These are phyloP conservation scores for Limosa lapponica DNA, from an alignment of 2,797 vertebrate species.

Conservation along the genomic window DNA sequence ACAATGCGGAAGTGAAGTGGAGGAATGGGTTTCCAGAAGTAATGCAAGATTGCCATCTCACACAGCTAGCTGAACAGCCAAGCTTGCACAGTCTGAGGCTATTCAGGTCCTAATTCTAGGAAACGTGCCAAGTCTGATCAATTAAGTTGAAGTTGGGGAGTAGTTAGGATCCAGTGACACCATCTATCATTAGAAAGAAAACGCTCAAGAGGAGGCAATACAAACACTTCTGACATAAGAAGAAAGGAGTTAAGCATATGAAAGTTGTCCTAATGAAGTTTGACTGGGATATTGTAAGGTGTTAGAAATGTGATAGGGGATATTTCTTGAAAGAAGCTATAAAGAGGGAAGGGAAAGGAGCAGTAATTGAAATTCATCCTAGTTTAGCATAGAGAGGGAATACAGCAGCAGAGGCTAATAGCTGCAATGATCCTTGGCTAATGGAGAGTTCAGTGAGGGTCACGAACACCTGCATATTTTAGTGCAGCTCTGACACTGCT, in stretches of 20 bases:
- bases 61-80: constrained; percentile 19
- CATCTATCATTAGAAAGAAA: constrained; percentile 60
- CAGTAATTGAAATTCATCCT: constrained; percentile 68
- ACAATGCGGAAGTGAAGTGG: neutral
- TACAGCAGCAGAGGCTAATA: constrained; percentile 58
- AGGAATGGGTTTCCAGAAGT: constrained; percentile 47
- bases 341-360: neutral
- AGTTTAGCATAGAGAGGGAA: constrained; percentile 32
- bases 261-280: constrained; percentile 51
- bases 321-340: constrained; percentile 31
- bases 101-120: constrained; percentile 70
- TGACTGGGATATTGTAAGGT: constrained; percentile 58
- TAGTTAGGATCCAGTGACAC: constrained; percentile 68
- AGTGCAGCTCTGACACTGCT: constrained; percentile 25
- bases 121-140: constrained; percentile 74
- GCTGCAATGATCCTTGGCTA: constrained; percentile 68
- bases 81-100: constrained; percentile 39
- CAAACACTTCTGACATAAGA: constrained; percentile 46
- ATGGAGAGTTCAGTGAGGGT: constrained; percentile 50
- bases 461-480: constrained; percentile 64
- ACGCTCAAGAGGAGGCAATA: neutral
- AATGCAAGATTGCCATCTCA: constrained; percentile 57
- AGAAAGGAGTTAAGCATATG: constrained; percentile 52
- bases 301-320: constrained; percentile 19
- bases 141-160: constrained; percentile 69